Evolutionary conservation across 2,888 invertebrate species (phyloP).

Genomic region (Listrodromus nycthemerus): DNA sequence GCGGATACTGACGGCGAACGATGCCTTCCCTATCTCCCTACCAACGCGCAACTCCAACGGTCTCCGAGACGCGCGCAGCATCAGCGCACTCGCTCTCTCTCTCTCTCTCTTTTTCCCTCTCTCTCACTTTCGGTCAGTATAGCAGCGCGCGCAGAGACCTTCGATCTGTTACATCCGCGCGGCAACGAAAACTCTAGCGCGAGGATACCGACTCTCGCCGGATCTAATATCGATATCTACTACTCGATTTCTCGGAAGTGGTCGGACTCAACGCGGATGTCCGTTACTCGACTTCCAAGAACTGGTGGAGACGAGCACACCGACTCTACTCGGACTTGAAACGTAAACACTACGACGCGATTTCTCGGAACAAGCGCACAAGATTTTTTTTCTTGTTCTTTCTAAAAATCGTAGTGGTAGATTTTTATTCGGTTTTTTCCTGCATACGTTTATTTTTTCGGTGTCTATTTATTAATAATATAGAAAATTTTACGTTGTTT

Average conservation of each 20-base stretch:
- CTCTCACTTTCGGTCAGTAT: slow-evolving; percentile 5
- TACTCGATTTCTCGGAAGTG: not conserved
- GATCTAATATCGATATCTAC: not conserved
- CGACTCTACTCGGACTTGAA: not conserved
- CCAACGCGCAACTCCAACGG: slow-evolving; percentile 56
- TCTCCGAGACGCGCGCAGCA: slow-evolving; percentile 54
- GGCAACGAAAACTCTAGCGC: not conserved
- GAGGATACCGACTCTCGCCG: not conserved
- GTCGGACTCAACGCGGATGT: not conserved
- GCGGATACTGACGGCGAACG: not conserved
- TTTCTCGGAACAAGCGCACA: too few relatives aligned
- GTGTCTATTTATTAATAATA: too few relatives aligned
- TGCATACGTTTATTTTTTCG: too few relatives aligned
- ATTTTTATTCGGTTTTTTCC: too few relatives aligned
- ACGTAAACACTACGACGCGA: too few relatives aligned
- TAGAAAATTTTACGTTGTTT: too few relatives aligned
- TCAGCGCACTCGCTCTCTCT: slow-evolving; percentile 22
- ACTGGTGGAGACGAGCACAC: not conserved
- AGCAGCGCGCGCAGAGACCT: not conserved
- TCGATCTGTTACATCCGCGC: slow-evolving; percentile 50
- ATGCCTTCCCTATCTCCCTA: not conserved
- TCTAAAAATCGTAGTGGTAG: too few relatives aligned
- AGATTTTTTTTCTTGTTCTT: too few relatives aligned
- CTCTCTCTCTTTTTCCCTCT: too few relatives aligned
- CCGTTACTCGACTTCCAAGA: not conserved